Evolutionary conservation across 2,888 invertebrate species (phyloP).

Genomic region (Orthosia gracilis): DNA sequence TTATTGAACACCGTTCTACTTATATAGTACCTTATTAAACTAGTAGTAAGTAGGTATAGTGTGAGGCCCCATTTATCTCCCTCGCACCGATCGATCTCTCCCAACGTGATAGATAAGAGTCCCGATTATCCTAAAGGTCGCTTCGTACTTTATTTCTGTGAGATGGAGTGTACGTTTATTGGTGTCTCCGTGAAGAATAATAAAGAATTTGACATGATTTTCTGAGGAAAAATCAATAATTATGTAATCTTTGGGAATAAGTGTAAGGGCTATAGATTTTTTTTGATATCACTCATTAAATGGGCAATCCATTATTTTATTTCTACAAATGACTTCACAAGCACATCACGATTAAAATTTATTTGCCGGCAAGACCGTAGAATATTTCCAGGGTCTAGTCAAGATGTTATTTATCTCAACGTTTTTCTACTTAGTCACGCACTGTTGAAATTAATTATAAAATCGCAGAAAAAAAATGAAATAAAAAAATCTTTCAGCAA

Average conservation of each 20-base stretch:
- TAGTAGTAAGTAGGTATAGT: conserved; percentile 6
- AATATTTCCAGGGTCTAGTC: too few species aligned
- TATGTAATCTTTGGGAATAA: neutral
- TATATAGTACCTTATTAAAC: conserved; percentile 13
- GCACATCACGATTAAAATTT: too few species aligned
- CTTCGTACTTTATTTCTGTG: conserved; percentile 26
- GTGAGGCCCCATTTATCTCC: conserved; percentile 27
- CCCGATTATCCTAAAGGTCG: conserved; percentile 31
- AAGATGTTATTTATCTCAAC: too few species aligned
- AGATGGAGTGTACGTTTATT: conserved; percentile 28
- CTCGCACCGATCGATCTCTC: conserved; percentile 39
- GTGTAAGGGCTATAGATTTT: too few species aligned
- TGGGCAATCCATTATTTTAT: too few species aligned
- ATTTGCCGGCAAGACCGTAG: too few species aligned
- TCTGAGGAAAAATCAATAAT: neutral
- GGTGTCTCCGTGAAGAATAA: conserved; percentile 16
- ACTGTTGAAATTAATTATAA: too few species aligned
- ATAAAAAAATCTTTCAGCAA: neutral
- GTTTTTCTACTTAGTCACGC: too few species aligned
- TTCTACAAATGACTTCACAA: too few species aligned
- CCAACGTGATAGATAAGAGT: conserved; percentile 34
- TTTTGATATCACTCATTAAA: too few species aligned
- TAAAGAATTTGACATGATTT: conserved; percentile 2
- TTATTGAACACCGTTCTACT: neutral
- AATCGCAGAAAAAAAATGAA: too few species aligned